A percentile compares a stretch with the other conserved stretches of the same genome.
Evolutionary conservation across 2,113 vertebrate species (phyloP).

Genomic region (Bos javanicus): DNA sequence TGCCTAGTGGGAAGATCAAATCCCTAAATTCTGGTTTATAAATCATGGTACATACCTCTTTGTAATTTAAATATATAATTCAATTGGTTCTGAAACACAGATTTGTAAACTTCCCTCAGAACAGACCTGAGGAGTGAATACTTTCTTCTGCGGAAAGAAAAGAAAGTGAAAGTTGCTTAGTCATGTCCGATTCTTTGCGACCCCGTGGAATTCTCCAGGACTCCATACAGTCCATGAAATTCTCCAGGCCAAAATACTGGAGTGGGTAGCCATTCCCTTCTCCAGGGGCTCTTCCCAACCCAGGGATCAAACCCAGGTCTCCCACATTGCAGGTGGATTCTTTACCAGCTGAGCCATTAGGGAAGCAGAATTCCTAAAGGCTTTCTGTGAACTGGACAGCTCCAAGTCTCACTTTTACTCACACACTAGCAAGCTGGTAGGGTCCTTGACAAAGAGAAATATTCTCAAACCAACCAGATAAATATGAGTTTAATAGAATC

Average conservation of each 20-base stretch:
- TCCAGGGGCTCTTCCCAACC: background rate
- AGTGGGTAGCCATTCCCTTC: background rate
- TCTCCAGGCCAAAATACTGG: background rate
- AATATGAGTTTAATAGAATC: background rate
- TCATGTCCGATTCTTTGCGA: fast-evolving
- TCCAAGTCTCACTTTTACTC: background rate
- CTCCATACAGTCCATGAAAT: background rate
- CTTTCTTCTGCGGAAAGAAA: background rate
- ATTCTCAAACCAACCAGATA: background rate
- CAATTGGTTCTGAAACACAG: background rate
- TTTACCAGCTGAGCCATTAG: background rate
- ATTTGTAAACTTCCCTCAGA: background rate
- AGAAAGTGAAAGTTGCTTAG: background rate
- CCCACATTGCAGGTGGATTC: background rate
- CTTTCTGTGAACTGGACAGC: background rate
- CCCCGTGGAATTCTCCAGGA: background rate
- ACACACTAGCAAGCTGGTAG: background rate
- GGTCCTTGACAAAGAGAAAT: background rate
- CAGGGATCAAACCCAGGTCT: background rate
- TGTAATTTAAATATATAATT: background rate
- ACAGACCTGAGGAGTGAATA: background rate
- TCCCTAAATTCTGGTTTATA: background rate
- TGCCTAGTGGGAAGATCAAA: background rate
- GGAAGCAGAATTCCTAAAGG: background rate
- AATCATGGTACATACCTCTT: background rate